Base-by-base conservation (phyloP, 2,113 vertebrate genomes). In the Zosterops borbonicus region DNA sequence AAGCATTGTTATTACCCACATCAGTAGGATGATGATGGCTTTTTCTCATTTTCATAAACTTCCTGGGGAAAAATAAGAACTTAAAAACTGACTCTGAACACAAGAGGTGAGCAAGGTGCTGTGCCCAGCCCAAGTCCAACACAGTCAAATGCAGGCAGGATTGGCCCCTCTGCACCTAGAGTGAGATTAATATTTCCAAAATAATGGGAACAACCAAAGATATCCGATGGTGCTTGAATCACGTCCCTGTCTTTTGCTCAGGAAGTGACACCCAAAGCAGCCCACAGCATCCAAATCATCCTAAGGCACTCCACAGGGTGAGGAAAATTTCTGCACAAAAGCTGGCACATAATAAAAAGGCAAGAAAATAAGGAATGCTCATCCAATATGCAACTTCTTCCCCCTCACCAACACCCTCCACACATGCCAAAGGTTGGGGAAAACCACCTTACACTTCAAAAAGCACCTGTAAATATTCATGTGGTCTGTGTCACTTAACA, bases 401-500 rank as follows among this genome's bases (percentile, higher is more conserved):
- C 37, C 59, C 56, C 52, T 82, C 86, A 19, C 37, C 5, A 71
- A 53, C 84, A 62, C 82, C 68, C 35, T 83, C 63, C 52, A 9
- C 9, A 12, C 59, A 9, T 2, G 2, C 46, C 33, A 71, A 75
- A 84, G 56, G 70, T n/a, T 44, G 35, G 56, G 47, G 20, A 68
- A 94, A 35, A 28, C 33, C 60, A 63, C 23, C 67, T 44, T 5
- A 37, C 12, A 5, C 12, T 55, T 63, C 42, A 9, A 79, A 96
- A 94, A 91, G 74, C 39, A 92, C 33, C 52, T 65, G 87, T 52
- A 92, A 91, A 81, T 69, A 92, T 75, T 89, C 70, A 79, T 37
- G 5, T 25, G 49, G 59, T 52, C 49, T 93, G 93, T 83, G 58
- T 33, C 70, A 69, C 93, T 90, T 65, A 77, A 75, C 71, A 78